Evolutionary conservation across 2,888 invertebrate species (phyloP).

Genomic region (Aleiodes alternator): DNA sequence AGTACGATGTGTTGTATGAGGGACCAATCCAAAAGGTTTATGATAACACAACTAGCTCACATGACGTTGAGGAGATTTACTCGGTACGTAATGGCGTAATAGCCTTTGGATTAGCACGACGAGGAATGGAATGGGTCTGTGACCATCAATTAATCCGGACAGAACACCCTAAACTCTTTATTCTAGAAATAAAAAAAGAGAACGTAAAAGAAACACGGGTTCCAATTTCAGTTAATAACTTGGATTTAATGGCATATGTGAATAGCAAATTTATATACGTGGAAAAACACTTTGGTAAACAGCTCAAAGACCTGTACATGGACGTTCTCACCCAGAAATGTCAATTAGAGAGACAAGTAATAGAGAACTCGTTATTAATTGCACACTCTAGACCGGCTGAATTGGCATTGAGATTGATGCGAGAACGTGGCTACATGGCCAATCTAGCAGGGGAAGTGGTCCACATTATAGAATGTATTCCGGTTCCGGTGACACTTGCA

Average conservation of each 20-base stretch:
- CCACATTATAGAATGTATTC: not conserved
- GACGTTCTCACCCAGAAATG: not conserved
- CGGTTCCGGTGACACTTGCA: not conserved
- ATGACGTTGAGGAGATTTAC: not conserved
- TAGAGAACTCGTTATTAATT: not conserved
- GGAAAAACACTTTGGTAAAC: slow-evolving; percentile 18
- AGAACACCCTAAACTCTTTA: slow-evolving; percentile 28
- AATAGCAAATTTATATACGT: slow-evolving; percentile 38
- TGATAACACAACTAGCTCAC: not conserved
- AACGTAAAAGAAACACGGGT: too few species aligned
- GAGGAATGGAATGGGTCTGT: not conserved
- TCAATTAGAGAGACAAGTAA: not conserved
- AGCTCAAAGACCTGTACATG: not conserved
- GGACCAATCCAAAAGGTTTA: not conserved
- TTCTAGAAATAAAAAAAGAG: not conserved
- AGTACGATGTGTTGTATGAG: too few species aligned
- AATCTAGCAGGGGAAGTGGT: not conserved
- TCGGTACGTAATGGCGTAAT: not conserved
- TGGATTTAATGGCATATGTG: too few species aligned
- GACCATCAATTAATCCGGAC: slow-evolving; percentile 15
- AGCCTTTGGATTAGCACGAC: slow-evolving; percentile 14
- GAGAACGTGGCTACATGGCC: not conserved
- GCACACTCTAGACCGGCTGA: not conserved
- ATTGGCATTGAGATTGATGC: not conserved
- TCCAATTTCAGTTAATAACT: too few species aligned